Evolutionary conservation across 1,140 invertebrate species (phyloP).

Genomic region (Drosophila obscura): DNA sequence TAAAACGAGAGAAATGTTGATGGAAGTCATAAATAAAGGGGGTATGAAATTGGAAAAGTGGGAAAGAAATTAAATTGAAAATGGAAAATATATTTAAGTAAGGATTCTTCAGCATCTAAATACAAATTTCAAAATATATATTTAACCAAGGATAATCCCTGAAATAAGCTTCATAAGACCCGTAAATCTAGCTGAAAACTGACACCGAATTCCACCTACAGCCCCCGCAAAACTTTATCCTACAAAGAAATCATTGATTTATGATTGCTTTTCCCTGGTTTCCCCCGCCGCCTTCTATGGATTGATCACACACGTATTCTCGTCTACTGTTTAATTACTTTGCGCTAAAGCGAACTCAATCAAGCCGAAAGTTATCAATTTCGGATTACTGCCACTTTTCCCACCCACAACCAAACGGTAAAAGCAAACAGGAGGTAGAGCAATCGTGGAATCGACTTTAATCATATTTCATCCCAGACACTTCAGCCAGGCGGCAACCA

Average conservation of each 20-base stretch:
- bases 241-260: slow-evolving; percentile 16
- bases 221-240: neutral
- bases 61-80: neutral
- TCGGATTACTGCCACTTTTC: slow-evolving; percentile 28
- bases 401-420: slow-evolving; percentile 1
- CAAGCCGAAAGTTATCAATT: slow-evolving; percentile 47
- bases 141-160: no score
- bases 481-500: neutral
- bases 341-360: slow-evolving; percentile 34
- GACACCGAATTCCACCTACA: no score
- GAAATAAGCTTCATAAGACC: no score
- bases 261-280: neutral
- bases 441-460: slow-evolving; percentile 23
- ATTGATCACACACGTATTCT: slow-evolving; percentile 3
- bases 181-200: no score
- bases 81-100: no score
- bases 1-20: no score
- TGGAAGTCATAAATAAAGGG: no score
- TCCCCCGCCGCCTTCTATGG: slow-evolving; percentile 1
- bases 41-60: no score
- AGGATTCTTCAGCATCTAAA: no score
- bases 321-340: slow-evolving; percentile 44
- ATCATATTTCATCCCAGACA: slow-evolving; percentile 51
- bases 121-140: no score
- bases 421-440: slow-evolving; percentile 19